phyloP scores from a whole-genome alignment of 1,140 invertebrate species.

The Eciton burchellii region DNA sequence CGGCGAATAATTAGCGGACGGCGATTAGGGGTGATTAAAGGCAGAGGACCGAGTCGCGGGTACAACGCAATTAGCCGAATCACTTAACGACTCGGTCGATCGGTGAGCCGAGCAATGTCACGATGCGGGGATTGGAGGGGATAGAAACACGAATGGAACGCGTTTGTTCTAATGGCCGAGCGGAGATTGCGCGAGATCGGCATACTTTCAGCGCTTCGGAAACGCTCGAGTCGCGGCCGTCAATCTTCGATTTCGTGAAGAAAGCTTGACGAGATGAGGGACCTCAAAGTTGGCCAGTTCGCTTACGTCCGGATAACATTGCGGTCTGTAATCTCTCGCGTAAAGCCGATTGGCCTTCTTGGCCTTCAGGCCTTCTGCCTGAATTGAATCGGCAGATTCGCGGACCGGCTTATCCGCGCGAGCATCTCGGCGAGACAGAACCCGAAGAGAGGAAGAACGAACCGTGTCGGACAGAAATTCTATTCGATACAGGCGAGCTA shows the following conservation, averaged over 20 bases:
- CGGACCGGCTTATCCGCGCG: slow-evolving; percentile 75
- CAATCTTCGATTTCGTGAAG: too few species aligned
- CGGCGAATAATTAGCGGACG: slow-evolving; percentile 79
- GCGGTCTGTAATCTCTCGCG: too few species aligned
- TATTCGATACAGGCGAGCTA: slow-evolving; percentile 21
- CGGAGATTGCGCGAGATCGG: slow-evolving; percentile 2
- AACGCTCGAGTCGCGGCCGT: too few species aligned
- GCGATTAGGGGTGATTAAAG: slow-evolving; percentile 78
- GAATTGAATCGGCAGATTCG: slow-evolving; percentile 50
- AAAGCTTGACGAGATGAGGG: too few species aligned
- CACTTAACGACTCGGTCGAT: slow-evolving; percentile 73
- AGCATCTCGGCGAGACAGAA: slow-evolving; percentile 72
- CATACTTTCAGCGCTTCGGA: not conserved
- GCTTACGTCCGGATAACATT: too few species aligned
- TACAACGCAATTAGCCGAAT: slow-evolving; percentile 78
- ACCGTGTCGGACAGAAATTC: slow-evolving; percentile 25
- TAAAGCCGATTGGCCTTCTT: too few species aligned
- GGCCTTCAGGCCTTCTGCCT: too few species aligned
- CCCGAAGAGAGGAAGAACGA: slow-evolving; percentile 40
- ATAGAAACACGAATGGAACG: slow-evolving; percentile 29
- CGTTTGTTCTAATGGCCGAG: slow-evolving; percentile 15
- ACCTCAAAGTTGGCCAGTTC: too few species aligned
- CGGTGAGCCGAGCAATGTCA: slow-evolving; percentile 54
- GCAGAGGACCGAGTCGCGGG: slow-evolving; percentile 67
- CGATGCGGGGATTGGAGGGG: slow-evolving; percentile 20